Evolutionary conservation across 2,113 vertebrate species (phyloP), one percentile per base, ranked within the genome.

Genomic region (Rhinoderma darwinii): DNA sequence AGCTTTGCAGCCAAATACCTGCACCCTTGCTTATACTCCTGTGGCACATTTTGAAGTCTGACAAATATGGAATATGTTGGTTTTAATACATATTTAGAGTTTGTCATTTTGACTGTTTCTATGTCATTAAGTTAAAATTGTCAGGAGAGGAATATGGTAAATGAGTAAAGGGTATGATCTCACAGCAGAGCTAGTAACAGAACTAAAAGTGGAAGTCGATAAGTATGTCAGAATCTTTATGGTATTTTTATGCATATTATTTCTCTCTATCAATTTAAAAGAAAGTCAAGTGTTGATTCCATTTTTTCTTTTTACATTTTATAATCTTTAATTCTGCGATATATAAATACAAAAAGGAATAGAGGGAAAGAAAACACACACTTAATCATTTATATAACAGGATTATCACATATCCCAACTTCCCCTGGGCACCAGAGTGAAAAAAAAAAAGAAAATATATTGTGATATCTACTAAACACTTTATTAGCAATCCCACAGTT

Each of bases 1-100:
- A 32, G 70, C 4, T 74, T 84, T 75, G 30, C 50, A 56, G 51
- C 83, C 72, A 61, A 27, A 76, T 84, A 43, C 39, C 59, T 84
- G 75, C 72, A 75, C 44, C 51, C 25, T n/a, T 51, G 25, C 43
- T 20, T 76, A 43, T 61, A 54, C 32, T 74, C 14, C 72, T 37
- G 68, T 73, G 43, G 11, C 41, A 72, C 15, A 72, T 39, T n/a
- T 18, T 51, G 27, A 73, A 41, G 14, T 80, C 50, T 79, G 76
- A 56, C 32, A 22, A 41, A 80, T 59, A n/a, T 37, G 25, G 43
- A 41, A 25, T 44, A 25, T 79, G 2, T 56, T 56, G 20, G 4
- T 39, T 37, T 11, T 39, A 43, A 30, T n/a, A 39, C 22, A 80
- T n/a, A 25, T 39, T 20, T 59, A 17, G 1, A 20, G 25, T 25